A percentile compares a stretch with the other conserved stretches of the same genome.
Conservation (phyloP, 2,797 vertebrate species). For the Phrynocephalus forsythii region DNA sequence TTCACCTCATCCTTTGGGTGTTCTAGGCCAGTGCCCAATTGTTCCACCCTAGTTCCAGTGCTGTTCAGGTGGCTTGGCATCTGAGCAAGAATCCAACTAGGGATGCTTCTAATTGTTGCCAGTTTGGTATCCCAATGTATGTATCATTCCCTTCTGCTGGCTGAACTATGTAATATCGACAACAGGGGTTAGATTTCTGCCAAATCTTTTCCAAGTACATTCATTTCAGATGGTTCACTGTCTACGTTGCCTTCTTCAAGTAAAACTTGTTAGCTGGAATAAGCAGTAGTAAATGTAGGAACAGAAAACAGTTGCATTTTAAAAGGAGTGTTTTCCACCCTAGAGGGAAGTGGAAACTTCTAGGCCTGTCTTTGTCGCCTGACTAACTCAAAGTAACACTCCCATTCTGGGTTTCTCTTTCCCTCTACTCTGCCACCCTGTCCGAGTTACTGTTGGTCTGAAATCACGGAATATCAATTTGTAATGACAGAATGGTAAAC, state of each 20-base stretch:
- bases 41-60: too few species aligned
- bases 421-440: too few species aligned
- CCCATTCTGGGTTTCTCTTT: not conserved
- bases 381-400: not conserved
- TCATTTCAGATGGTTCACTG: not conserved
- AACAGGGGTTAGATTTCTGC: too few species aligned
- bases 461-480: not conserved
- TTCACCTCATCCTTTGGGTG: too few species aligned
- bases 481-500: not conserved
- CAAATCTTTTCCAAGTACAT: too few species aligned
- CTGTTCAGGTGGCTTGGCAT: too few species aligned
- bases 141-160: too few species aligned
- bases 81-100: too few species aligned
- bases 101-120: too few species aligned
- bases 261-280: not conserved
- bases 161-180: too few species aligned
- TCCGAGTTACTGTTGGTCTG: not conserved
- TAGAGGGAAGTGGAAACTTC: constrained; percentile 1
- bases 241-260: not conserved
- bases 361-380: not conserved
- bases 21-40: too few species aligned
- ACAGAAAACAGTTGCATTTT: not conserved
- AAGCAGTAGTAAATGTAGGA: not conserved
- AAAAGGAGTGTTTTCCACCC: not conserved
- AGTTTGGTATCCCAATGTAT: too few species aligned